A percentile compares a stretch with the other conserved stretches of the same genome.
phyloP scores from a whole-genome alignment of 2,113 vertebrate genomes.

The Thamnophis sirtalis region DNA sequence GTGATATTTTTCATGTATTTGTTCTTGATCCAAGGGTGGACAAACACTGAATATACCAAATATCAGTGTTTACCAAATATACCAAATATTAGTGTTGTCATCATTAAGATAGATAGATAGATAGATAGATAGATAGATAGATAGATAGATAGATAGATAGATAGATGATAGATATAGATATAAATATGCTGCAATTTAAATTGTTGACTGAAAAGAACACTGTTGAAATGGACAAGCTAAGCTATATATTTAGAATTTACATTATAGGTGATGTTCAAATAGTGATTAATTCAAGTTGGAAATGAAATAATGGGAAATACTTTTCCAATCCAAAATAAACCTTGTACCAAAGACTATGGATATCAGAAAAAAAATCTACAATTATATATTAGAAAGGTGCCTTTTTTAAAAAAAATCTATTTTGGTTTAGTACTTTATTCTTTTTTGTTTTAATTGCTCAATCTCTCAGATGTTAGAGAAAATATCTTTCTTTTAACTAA shows the following conservation, averaged over 20 bases:
- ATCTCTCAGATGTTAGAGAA: conserved; percentile 34
- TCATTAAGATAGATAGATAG: too few species aligned
- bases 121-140: too few species aligned
- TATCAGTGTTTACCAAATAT: too few species aligned
- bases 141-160: too few species aligned
- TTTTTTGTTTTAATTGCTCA: conserved; percentile 39
- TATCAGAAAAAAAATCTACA: background rate
- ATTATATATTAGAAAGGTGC: background rate
- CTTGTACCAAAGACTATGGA: background rate
- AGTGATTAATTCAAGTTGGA: background rate
- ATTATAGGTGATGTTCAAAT: background rate
- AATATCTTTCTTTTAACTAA: background rate
- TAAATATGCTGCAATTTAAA: too few species aligned
- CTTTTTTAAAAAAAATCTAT: background rate
- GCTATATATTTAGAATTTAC: background rate
- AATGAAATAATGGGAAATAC: background rate
- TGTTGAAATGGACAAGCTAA: background rate
- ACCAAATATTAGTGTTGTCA: too few species aligned
- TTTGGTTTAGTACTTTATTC: background rate
- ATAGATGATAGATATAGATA: too few species aligned
- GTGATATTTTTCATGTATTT: background rate
- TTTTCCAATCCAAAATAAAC: background rate
- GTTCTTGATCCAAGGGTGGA: too few species aligned
- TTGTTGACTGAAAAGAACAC: too few species aligned
- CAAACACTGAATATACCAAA: too few species aligned